Percentiles rank a stretch among this genome's conserved stretches.
These are phyloP conservation scores for Nemotelus pantherinus DNA, from an alignment of 2,888 invertebrate species.

Conservation along the genomic window DNA sequence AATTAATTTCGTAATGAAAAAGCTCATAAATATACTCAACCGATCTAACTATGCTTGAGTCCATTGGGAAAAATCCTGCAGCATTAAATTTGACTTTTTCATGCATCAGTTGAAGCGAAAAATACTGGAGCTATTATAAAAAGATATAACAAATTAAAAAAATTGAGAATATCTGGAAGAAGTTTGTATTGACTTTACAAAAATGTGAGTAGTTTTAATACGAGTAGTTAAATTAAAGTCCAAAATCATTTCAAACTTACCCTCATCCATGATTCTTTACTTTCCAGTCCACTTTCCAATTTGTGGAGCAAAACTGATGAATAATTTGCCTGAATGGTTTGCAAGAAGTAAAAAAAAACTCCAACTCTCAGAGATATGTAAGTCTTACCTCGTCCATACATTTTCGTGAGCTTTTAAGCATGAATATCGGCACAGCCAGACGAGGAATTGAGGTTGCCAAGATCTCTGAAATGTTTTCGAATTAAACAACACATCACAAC, in stretches of 20 bases:
- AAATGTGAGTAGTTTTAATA: no score
- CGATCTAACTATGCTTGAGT: conserved; percentile 10
- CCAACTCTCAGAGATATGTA: not conserved
- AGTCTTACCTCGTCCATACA: conserved; percentile 17
- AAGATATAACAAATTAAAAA: not conserved
- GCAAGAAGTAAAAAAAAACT: no score
- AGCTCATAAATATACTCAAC: not conserved
- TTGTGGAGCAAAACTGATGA: not conserved
- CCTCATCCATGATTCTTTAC: not conserved
- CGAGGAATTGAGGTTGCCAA: not conserved
- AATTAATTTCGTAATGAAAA: no score
- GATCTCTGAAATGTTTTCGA: not conserved
- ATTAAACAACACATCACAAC: not conserved
- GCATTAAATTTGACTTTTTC: not conserved
- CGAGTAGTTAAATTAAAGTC: not conserved
- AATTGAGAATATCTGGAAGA: no score
- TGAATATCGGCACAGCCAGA: not conserved
- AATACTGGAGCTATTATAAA: conserved; percentile 18
- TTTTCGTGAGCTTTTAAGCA: not conserved
- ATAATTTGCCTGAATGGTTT: not conserved
- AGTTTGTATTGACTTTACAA: no score
- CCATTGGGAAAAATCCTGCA: conserved; percentile 21
- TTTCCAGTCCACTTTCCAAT: not conserved
- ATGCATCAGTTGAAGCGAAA: conserved; percentile 15
- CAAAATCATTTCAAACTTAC: not conserved